These are phyloP conservation scores for Crocallis elinguaria DNA, from an alignment of 2,888 invertebrate genomes.

Conservation along the genomic window DNA sequence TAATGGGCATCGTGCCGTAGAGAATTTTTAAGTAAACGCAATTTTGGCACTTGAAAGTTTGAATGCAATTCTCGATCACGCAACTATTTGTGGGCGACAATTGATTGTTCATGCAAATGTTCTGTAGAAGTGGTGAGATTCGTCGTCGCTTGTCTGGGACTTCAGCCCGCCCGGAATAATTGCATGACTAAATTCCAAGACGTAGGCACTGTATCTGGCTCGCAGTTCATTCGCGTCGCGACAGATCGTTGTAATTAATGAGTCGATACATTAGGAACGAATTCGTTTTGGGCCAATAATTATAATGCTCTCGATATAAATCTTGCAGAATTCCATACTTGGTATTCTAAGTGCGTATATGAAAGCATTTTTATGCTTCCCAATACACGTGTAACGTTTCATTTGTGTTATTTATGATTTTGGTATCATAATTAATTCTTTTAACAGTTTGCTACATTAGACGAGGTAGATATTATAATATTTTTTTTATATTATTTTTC, in stretches of 20 bases:
- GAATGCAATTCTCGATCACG: conserved; percentile 14
- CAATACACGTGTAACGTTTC: not conserved
- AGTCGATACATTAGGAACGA: conserved; percentile 66
- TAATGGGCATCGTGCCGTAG: conserved; percentile 53
- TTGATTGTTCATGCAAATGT: conserved; percentile 61
- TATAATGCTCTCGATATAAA: conserved; percentile 54
- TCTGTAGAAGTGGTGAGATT: conserved; percentile 58
- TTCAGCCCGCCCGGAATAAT: conserved; percentile 58
- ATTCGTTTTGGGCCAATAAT: conserved; percentile 67
- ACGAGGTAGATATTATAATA: no score
- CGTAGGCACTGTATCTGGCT: conserved; percentile 60
- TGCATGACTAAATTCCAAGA: conserved; percentile 68
- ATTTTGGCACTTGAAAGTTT: conserved; percentile 29
- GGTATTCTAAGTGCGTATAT: conserved; percentile 6
- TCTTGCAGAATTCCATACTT: conserved; percentile 46
- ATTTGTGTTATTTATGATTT: no score
- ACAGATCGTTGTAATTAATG: conserved; percentile 68
- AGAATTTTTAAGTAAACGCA: conserved; percentile 49
- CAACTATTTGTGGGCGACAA: conserved; percentile 45
- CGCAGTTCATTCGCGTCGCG: conserved; percentile 66
- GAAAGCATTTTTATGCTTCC: not conserved
- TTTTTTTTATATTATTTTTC: no score
- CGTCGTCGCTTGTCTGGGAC: conserved; percentile 48
- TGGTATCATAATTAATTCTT: no score
- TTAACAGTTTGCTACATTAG: no score